Base-by-base conservation (phyloP, 1,140 invertebrate genomes). In the Scaptomyza hsui region DNA sequence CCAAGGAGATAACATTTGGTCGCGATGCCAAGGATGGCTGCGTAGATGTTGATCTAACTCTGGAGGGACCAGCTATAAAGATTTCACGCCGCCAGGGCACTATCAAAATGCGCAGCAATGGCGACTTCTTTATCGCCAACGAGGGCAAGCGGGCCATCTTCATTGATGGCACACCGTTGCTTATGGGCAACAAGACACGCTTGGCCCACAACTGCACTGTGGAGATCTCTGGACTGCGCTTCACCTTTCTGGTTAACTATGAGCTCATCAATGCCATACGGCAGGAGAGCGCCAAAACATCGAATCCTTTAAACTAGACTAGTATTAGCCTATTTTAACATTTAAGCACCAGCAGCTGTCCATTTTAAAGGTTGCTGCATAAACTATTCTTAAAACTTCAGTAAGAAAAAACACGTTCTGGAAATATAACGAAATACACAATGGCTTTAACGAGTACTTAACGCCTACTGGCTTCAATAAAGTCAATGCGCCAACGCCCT, bases 61-160 rank as follows among this genome's bases (percentile, higher is more conserved):
- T 99, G 4, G 98, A 99, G 93, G 98, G 98, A 1, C 95, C 97
- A 21, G 94, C 96, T 0, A 94, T 94, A 77, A 97, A 97, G 93
- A 95, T 98, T 21, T 98, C 97, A 0, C 92, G 97, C 37, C 93
- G 95, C 63, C 97, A 98, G 92, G 97, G 95, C 9, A 96, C 97
- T 1, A 98, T 98, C 62, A 96, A 97, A 52, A 93, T 99, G 47
- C 93, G 96, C 60, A 97, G 97, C 90, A 98, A 96, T 80, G 98
- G 98, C 0, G 98, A 99, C 88, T 99, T 99, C 91, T 96, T 97
- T 78, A 93, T 99, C 59, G 95, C 96, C 3, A 99, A 98, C 63
- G 97, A 99, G 91, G 98, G 98, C n/a, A 98, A 98, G 89, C 92
- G 98, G 69, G 95, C 97, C 0, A 96, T 99, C 72, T 98, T 97